These are phyloP conservation scores for Cephalopachus bancanus DNA, from an alignment of 2,797 vertebrate species.

Conservation along the genomic window DNA sequence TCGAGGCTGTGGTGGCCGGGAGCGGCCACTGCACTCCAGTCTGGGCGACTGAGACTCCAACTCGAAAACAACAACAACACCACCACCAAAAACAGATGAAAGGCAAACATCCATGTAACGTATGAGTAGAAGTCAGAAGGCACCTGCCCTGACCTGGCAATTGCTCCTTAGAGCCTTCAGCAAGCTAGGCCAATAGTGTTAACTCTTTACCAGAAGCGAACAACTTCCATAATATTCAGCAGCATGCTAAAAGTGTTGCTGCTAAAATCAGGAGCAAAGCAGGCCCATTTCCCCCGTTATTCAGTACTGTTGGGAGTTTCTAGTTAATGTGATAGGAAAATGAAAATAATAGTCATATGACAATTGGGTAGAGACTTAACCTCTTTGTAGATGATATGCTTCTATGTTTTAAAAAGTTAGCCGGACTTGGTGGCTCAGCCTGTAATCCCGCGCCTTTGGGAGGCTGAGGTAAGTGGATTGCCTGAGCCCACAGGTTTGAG, in stretches of 20 bases:
- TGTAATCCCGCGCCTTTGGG: background rate
- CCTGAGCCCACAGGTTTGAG: too few relatives aligned
- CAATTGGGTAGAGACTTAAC: background rate
- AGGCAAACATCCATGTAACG: accelerated
- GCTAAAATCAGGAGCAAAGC: background rate
- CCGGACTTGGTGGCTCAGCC: background rate
- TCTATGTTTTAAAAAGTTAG: background rate
- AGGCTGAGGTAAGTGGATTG: too few relatives aligned
- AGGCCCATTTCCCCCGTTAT: accelerated
- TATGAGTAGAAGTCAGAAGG: background rate
- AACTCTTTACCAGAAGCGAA: background rate
- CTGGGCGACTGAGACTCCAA: too few relatives aligned
- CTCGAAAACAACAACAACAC: too few relatives aligned
- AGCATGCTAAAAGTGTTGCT: accelerated
- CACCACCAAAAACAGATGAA: too few relatives aligned
- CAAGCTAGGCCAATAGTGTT: accelerated
- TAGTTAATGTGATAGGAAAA: background rate
- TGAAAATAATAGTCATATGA: background rate
- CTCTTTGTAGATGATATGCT: background rate
- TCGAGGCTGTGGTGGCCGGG: too few relatives aligned
- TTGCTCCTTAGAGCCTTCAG: background rate
- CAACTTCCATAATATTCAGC: accelerated
- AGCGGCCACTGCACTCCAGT: too few relatives aligned
- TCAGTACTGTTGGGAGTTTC: background rate
- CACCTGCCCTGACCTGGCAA: too few relatives aligned